Evolutionary conservation across 2,113 vertebrate genomes (phyloP).

Genomic region (Uria lomvia): DNA sequence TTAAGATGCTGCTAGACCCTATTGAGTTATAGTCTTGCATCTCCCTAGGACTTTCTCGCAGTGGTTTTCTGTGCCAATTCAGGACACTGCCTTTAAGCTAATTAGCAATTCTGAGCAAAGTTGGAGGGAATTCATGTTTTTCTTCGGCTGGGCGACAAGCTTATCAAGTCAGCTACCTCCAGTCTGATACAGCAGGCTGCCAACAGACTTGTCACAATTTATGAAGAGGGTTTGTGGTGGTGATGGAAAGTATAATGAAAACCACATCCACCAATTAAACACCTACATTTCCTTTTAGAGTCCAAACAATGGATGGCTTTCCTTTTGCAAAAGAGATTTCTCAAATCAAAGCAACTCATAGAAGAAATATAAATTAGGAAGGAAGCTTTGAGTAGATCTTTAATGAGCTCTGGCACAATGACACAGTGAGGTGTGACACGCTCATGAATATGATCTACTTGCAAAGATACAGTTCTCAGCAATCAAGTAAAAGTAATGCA

Average conservation of each 20-base stretch:
- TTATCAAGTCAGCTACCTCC: conserved; percentile 33
- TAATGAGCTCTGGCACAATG: conserved; percentile 21
- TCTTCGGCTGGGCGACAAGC: neutral
- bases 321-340: conserved; percentile 28
- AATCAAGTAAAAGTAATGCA: neutral
- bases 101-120: conserved; percentile 31
- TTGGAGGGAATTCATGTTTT: conserved; percentile 37
- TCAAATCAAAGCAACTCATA: conserved; percentile 19
- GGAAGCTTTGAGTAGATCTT: conserved; percentile 25
- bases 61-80: neutral
- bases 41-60: neutral
- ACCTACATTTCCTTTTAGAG: conserved; percentile 45
- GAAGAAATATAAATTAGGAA: conserved; percentile 34
- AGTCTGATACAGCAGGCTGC: conserved; percentile 38
- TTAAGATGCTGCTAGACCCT: neutral
- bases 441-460: conserved; percentile 12
- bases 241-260: conserved; percentile 9
- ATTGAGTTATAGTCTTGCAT: neutral
- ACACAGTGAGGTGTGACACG: neutral
- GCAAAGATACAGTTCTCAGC: neutral
- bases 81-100: neutral
- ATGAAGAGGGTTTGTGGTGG: conserved; percentile 26
- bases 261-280: conserved; percentile 47
- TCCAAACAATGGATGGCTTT: conserved; percentile 13
- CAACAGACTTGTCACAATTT: conserved; percentile 32